phyloP scores from a whole-genome alignment of 35 echinoderm and acorn worm species.

The Stichopus chloronotus region DNA sequence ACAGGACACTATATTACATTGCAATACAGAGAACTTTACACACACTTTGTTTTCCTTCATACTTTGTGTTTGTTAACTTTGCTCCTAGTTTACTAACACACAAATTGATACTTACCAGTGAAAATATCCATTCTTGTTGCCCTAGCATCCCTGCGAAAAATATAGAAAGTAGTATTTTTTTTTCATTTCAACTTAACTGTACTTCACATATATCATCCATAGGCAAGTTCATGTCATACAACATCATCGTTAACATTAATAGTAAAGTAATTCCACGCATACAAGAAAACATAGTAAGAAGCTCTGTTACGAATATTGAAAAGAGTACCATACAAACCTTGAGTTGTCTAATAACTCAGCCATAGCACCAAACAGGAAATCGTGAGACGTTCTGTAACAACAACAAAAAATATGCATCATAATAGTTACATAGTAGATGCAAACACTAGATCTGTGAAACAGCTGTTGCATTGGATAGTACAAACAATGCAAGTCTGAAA shows the following conservation, averaged over 20 bases:
- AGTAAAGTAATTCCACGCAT: not conserved
- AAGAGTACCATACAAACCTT: constrained; percentile 69
- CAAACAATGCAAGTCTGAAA: too few species aligned
- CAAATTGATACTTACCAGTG: constrained; percentile 73
- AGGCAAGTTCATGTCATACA: not conserved
- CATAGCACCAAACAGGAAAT: constrained; percentile 94
- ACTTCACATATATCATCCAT: not conserved
- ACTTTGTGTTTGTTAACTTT: too few species aligned
- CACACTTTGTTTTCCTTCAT: too few species aligned
- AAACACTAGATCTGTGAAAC: not conserved
- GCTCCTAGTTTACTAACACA: too few species aligned
- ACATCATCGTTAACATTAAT: not conserved
- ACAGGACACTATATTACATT: too few species aligned
- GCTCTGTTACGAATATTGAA: too few species aligned
- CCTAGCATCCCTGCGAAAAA: constrained; percentile 81
- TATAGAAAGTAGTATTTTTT: too few species aligned
- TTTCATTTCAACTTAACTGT: too few species aligned
- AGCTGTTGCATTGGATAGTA: too few species aligned
- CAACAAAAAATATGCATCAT: constrained; percentile 30
- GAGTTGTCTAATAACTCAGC: constrained; percentile 96
- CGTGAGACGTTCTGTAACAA: constrained; percentile 90
- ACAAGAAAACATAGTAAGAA: too few species aligned
- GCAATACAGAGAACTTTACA: too few species aligned
- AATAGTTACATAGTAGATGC: not conserved
- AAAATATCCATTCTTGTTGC: constrained; percentile 96